Evolutionary conservation across 2,888 invertebrate species (phyloP), one percentile per base, ranked within the genome.

Genomic region (Ennomos quercinarius): DNA sequence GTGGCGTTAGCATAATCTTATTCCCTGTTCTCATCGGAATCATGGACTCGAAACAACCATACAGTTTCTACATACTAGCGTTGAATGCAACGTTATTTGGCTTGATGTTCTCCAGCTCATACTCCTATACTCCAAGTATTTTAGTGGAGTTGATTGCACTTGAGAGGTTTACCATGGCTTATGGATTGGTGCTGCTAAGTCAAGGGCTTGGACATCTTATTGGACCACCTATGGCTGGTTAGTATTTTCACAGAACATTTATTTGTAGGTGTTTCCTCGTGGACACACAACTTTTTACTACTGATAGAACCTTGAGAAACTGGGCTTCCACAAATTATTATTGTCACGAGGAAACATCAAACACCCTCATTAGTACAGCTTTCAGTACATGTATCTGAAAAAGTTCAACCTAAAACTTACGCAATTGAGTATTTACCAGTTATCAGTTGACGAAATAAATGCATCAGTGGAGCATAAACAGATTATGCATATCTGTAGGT

Each of bases 211-310:
- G 98, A 46, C 98, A 98, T 91, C 94, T 99, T 48, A 91, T 97
- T 62, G 99, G 99, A 63, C 99, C 99, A 8, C 98, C 98, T n/a
- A 92, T 99, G 73, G 98, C 98, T 80, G 99, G 99, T 95, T 65
- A 83, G 86, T 76, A 37, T 8, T 3, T 34, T 17, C 37, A 43
- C 27, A 6, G 3, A 6, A 6, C 4, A 8, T 36, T 48, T 34
- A 8, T 40, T 9, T 12, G 12, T 12, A 1, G 40, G 12, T 40
- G 40, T 10, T 11, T 40, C 11, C 4, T 40, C 17, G 17, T 17
- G 17, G 17, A 17, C 3, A 2, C 3, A 17, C 17, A 17, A 2
- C 3, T 17, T 17, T 17, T 17, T 17, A 1, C 17, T 17, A 17
- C 17, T 17, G 17, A 4, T 6, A 27, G 5, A 5, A 6, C 27